phyloP scores from a whole-genome alignment of 2,888 invertebrate genomes.

The Orthosia incerta region DNA sequence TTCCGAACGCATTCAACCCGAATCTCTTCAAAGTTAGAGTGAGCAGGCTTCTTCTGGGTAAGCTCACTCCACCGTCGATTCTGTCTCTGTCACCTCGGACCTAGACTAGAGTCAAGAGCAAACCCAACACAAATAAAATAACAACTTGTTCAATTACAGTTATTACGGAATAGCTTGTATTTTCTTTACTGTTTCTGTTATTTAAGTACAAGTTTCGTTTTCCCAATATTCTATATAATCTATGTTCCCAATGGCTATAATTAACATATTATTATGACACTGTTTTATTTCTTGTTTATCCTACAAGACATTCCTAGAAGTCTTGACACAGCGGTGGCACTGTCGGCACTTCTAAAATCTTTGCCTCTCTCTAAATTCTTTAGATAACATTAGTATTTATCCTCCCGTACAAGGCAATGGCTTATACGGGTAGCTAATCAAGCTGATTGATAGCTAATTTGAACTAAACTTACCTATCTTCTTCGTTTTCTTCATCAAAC shows the following conservation, averaged over 20 bases:
- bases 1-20: too few relatives aligned
- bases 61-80: too few relatives aligned
- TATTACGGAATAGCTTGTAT: too few relatives aligned
- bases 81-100: too few relatives aligned
- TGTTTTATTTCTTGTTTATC: constrained; percentile 22
- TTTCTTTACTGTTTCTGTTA: background rate
- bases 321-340: constrained; percentile 13
- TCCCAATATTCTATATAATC: background rate
- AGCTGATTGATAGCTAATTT: constrained; percentile 51
- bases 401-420: constrained; percentile 33
- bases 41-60: too few relatives aligned
- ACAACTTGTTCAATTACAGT: too few relatives aligned
- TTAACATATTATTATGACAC: background rate
- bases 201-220: background rate
- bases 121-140: too few relatives aligned
- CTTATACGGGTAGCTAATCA: constrained; percentile 34
- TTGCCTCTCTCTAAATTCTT: constrained; percentile 49
- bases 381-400: constrained; percentile 27
- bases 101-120: too few relatives aligned
- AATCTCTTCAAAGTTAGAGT: too few relatives aligned
- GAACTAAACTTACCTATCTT: constrained; percentile 41
- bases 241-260: too few relatives aligned
- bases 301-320: constrained; percentile 17
- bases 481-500: constrained; percentile 34
- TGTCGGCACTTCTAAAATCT: constrained; percentile 31